A percentile compares a stretch with the other conserved stretches of the same genome.
Conservation (phyloP, 2,888 invertebrate species). For the Microplitis manilae region DNA sequence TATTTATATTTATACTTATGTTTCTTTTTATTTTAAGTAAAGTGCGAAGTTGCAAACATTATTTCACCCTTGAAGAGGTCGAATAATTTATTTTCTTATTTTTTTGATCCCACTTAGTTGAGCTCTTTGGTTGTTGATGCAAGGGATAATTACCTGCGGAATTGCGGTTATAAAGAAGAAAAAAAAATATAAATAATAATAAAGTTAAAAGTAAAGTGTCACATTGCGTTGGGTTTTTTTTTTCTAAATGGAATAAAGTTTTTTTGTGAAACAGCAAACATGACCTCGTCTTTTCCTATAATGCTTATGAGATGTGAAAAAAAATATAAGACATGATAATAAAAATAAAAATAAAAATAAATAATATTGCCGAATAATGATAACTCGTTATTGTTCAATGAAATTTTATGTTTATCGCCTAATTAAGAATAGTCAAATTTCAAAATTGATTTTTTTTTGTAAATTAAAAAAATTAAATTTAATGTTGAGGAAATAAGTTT, state of each 20-base stretch:
- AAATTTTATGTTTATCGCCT: not conserved
- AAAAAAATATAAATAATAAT: conserved; percentile 1
- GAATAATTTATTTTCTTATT: conserved; percentile 12
- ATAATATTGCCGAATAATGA: not conserved
- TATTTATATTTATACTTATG: not conserved
- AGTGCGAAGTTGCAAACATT: conserved; percentile 38
- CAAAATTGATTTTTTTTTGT: no score
- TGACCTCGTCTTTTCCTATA: not conserved
- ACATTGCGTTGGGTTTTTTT: not conserved
- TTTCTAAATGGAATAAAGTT: not conserved
- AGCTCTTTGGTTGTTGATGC: conserved; percentile 7
- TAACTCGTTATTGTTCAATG: not conserved
- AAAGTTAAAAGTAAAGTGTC: conserved; percentile 3
- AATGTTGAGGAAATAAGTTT: not conserved
- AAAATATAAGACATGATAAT: not conserved
- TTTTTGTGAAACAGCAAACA: not conserved
- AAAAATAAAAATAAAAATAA: not conserved
- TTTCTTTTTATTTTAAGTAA: not conserved
- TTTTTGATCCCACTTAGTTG: not conserved
- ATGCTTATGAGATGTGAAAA: not conserved
- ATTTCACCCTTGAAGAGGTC: conserved; percentile 30
- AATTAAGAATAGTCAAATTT: not conserved
- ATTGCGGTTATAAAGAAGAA: not conserved
- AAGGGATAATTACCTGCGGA: conserved; percentile 34
- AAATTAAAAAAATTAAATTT: not conserved